Conservation (phyloP, 1,140 invertebrate genomes). For the Platyura marginata region DNA sequence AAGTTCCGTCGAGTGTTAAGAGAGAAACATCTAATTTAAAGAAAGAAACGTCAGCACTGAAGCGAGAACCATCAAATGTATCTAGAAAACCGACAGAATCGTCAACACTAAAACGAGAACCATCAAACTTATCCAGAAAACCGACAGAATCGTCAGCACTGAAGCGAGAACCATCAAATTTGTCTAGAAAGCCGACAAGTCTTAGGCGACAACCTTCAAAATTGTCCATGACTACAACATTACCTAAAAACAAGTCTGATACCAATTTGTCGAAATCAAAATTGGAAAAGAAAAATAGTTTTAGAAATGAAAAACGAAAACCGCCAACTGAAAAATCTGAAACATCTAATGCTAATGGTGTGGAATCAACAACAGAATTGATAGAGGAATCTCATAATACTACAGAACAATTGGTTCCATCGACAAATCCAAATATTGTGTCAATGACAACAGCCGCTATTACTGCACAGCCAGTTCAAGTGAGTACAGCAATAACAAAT, state of each 20-base stretch:
- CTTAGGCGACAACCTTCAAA: not conserved
- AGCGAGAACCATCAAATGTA: slow-evolving; percentile 2
- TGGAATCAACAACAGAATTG: not conserved
- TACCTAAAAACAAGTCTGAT: slow-evolving; percentile 1
- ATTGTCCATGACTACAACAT: not conserved
- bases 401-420: slow-evolving; percentile 1
- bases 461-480: slow-evolving; percentile 28
- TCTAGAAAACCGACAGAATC: slow-evolving; percentile 2
- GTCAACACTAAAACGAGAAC: slow-evolving; percentile 1
- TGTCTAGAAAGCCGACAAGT: not conserved
- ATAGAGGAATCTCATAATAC: not conserved
- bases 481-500: slow-evolving; percentile 28
- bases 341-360: not conserved
- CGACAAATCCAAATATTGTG: slow-evolving; percentile 13
- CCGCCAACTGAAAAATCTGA: not conserved
- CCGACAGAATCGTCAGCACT: not conserved
- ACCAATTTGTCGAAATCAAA: not conserved
- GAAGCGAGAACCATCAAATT: slow-evolving; percentile 2
- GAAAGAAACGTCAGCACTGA: not conserved
- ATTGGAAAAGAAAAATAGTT: not conserved
- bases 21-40: slow-evolving; percentile 4
- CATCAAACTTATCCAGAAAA: not conserved
- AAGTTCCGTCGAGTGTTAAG: not conserved
- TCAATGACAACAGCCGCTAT: slow-evolving; percentile 33
- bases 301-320: not conserved